Percentiles rank a stretch among this genome's conserved stretches.
These are phyloP conservation scores for Orthosia gothica DNA, from an alignment of 2,888 invertebrate species.

Conservation along the genomic window DNA sequence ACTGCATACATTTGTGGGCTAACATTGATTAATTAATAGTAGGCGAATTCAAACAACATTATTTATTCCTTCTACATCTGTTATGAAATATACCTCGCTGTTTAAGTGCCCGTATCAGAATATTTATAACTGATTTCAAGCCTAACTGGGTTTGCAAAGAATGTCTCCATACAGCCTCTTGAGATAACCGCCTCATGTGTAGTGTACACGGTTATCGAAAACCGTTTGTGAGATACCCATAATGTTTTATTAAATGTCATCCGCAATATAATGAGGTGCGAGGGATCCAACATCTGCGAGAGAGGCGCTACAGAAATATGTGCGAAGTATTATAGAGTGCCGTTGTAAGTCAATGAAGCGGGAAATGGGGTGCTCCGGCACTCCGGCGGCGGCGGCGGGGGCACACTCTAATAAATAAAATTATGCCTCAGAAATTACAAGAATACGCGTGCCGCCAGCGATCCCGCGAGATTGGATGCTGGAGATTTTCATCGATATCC, in stretches of 20 bases:
- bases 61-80: slow-evolving; percentile 30
- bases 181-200: slow-evolving; percentile 67
- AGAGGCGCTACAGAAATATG: slow-evolving; percentile 91
- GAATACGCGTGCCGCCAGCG: slow-evolving; percentile 87
- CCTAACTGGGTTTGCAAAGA: slow-evolving; percentile 47
- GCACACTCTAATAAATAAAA: slow-evolving; percentile 91
- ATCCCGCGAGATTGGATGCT: slow-evolving; percentile 89
- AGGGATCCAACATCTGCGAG: slow-evolving; percentile 86
- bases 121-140: slow-evolving; percentile 58
- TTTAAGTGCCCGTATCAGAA: slow-evolving; percentile 30
- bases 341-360: slow-evolving; percentile 92
- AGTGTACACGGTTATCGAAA: slow-evolving; percentile 84
- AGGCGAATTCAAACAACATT: slow-evolving; percentile 32
- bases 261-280: slow-evolving; percentile 91
- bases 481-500: slow-evolving; percentile 89
- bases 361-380: slow-evolving; percentile 90
- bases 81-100: slow-evolving; percentile 7
- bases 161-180: slow-evolving; percentile 40
- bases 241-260: slow-evolving; percentile 91
- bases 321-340: slow-evolving; percentile 91
- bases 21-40: slow-evolving; percentile 47
- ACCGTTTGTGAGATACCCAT: slow-evolving; percentile 85
- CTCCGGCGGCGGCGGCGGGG: slow-evolving; percentile 84
- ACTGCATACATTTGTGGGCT: slow-evolving; percentile 43
- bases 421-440: slow-evolving; percentile 91